Evolutionary conservation across 2,888 invertebrate species (phyloP).

Genomic region (Diadromus collaris): DNA sequence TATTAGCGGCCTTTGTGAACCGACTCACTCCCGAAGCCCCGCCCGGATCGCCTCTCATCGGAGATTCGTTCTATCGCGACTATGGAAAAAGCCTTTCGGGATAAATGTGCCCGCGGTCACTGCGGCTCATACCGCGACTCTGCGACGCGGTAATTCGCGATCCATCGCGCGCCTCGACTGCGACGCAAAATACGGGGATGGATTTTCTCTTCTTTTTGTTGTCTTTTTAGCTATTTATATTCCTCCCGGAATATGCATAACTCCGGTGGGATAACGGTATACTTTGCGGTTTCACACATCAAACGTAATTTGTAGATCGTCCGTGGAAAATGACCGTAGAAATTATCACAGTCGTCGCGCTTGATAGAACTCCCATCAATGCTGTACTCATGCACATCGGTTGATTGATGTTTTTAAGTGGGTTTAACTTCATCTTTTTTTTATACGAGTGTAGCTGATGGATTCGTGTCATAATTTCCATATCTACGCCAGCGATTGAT

Average conservation of each 20-base stretch:
- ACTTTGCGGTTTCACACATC: background rate
- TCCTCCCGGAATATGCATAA: background rate
- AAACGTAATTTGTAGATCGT: background rate
- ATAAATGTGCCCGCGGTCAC: constrained; percentile 7
- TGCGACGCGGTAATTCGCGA: background rate
- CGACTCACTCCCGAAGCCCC: background rate
- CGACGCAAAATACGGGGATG: background rate
- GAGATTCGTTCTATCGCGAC: constrained; percentile 5
- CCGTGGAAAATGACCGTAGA: background rate
- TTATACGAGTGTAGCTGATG: background rate
- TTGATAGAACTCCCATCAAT: background rate
- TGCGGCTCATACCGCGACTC: constrained; percentile 6
- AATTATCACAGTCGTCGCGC: background rate
- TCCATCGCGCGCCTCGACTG: background rate
- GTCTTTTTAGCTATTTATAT: background rate
- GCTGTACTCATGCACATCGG: background rate
- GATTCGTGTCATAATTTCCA: background rate
- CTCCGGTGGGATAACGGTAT: background rate
- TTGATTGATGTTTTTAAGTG: background rate
- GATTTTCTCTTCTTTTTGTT: background rate
- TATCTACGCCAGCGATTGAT: background rate
- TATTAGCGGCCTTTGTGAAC: constrained; percentile 48
- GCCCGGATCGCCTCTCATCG: background rate
- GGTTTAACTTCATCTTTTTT: background rate
- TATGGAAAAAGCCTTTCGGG: constrained; percentile 11